Evolutionary conservation across 2,888 invertebrate genomes (phyloP), one percentile per base, ranked within the genome.

Genomic region (Pterostichus niger): DNA sequence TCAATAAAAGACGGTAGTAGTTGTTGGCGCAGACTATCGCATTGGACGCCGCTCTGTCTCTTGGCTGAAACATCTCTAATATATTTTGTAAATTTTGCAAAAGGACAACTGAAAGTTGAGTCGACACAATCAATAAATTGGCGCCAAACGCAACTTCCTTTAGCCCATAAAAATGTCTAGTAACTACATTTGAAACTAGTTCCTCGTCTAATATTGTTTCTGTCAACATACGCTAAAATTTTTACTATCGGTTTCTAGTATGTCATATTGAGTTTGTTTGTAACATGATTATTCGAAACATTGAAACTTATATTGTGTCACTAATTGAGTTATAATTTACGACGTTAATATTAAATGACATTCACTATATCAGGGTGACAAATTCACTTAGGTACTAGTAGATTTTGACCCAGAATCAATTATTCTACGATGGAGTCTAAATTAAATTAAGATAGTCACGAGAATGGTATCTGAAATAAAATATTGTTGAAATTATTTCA

Each of bases 41-140:
- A 52, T 52, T 52, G 13, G 56, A 56, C 56, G 56, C 56, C 56
- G 17, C 6, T 56, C 15, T 56, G 56, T 15, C 56, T 49, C n/a
- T 49, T 49, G 49, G 49, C 49, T 49, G 6, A 49, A 11, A 49
- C 10, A 49, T 13, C 40, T 40, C 40, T 40, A 40, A 49, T 49
- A 49, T 49, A 49, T 49, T 49, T 13, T 11, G 49, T 40, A 40
- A 49, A 59, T 59, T 59, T 59, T 59, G 17, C 31, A 59, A 59
- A 59, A 59, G 64, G 1, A 33, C 33, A 13, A 13, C 64, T 6
- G 56, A 56, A 56, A 6, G 13, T 52, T 24, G 24, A 24, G 2
- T 52, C 13, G 52, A 13, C 6, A 64, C 33, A 64, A 64, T 64
- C 64, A 64, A 64, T 64, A 64, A 13, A 33, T 64, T 64, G 64